phyloP scores from a whole-genome alignment of 2,888 invertebrate genomes.

The Patella pellucida region DNA sequence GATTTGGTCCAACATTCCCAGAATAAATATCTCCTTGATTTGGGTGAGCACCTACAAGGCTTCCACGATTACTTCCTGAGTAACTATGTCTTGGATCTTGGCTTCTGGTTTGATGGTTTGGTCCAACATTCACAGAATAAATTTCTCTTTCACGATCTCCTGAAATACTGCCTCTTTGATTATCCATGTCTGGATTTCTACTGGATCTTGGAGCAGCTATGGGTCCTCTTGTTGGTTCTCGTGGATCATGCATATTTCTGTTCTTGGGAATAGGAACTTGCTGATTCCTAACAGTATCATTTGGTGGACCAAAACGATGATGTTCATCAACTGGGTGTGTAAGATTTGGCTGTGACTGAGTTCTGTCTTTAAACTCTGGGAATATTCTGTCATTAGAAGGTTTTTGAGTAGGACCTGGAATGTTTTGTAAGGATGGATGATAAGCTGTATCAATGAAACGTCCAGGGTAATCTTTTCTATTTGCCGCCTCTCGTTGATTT shows the following conservation, averaged over 20 bases:
- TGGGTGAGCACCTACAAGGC: constrained; percentile 12
- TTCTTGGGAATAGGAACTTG: too few relatives aligned
- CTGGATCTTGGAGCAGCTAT: neutral
- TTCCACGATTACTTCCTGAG: constrained; percentile 11
- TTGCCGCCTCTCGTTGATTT: neutral
- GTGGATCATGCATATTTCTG: neutral
- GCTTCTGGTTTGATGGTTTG: neutral
- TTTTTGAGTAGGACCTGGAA: neutral
- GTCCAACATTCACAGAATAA: neutral
- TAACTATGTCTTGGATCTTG: neutral
- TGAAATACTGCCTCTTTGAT: constrained; percentile 10
- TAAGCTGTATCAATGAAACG: neutral
- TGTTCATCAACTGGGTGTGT: neutral
- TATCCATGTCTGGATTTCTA: neutral
- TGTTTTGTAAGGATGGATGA: constrained; percentile 9
- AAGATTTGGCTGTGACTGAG: constrained; percentile 6
- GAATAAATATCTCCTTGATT: constrained; percentile 15
- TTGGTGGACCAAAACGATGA: constrained; percentile 8
- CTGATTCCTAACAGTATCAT: constrained; percentile 9
- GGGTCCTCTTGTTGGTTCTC: neutral
- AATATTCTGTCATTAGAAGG: neutral
- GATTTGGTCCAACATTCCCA: neutral
- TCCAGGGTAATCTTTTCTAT: neutral
- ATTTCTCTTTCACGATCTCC: constrained; percentile 3
- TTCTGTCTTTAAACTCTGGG: constrained; percentile 6